Evolutionary conservation across 53 echinoderm and acorn worm species (phyloP).

Genomic region (Zoroaster sp.): DNA sequence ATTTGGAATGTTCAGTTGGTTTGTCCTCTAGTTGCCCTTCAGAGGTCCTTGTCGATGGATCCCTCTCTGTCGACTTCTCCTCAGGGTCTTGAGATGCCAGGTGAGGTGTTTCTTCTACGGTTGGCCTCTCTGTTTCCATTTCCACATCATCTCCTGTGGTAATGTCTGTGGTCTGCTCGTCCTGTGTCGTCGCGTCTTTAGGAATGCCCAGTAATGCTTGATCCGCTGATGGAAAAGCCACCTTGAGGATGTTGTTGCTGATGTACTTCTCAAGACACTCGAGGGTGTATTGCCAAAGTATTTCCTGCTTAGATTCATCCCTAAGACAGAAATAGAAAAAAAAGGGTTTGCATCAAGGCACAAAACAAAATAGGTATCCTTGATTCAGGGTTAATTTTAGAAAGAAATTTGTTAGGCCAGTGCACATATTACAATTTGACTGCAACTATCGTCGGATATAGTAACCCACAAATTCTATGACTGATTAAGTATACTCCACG

Average conservation of each 20-base stretch:
- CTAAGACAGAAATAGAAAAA: neutral
- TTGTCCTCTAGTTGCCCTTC: neutral
- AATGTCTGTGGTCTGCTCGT: neutral
- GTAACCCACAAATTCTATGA: too few relatives aligned
- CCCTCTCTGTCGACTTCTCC: neutral
- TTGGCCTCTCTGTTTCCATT: neutral
- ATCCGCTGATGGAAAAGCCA: conserved; percentile 7
- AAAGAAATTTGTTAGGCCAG: too few relatives aligned
- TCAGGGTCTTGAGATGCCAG: neutral
- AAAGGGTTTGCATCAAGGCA: too few relatives aligned
- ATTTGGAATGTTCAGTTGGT: too few relatives aligned
- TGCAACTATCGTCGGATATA: too few relatives aligned
- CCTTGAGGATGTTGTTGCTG: conserved; percentile 57
- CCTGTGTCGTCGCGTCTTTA: neutral
- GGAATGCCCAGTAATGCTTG: neutral
- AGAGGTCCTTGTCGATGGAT: neutral
- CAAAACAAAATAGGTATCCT: too few relatives aligned
- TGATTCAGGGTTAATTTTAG: too few relatives aligned
- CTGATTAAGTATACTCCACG: too few relatives aligned
- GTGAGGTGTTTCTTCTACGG: neutral
- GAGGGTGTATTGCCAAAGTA: conserved; percentile 69
- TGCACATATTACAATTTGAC: too few relatives aligned
- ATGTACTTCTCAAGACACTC: conserved; percentile 63
- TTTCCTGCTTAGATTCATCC: conserved; percentile 63
- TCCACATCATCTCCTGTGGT: neutral